Percentiles rank a stretch among this genome's conserved stretches.
Evolutionary conservation across 1,140 invertebrate genomes (phyloP).

Genomic region (Teleogryllus occipitalis): DNA sequence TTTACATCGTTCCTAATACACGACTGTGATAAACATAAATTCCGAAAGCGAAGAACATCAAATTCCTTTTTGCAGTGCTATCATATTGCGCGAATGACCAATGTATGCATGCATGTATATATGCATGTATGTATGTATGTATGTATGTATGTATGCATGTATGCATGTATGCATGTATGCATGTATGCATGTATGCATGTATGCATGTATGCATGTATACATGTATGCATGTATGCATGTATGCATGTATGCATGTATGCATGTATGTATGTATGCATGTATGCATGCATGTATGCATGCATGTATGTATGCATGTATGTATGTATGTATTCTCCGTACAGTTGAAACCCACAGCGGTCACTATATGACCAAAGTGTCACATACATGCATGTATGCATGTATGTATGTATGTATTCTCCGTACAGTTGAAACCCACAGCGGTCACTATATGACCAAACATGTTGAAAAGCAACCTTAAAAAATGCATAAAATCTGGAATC

Average conservation of each 20-base stretch:
- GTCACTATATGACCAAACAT: too few species aligned
- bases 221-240: slow-evolving; percentile 21
- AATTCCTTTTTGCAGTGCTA: too few species aligned
- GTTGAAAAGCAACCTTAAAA: too few species aligned
- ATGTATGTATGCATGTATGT: slow-evolving; percentile 17
- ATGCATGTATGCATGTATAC: slow-evolving; percentile 17
- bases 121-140: slow-evolving; percentile 19
- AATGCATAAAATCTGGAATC: too few species aligned
- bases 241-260: slow-evolving; percentile 18
- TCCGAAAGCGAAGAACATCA: too few species aligned
- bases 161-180: slow-evolving; percentile 20
- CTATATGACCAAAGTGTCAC: too few species aligned
- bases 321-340: too few species aligned
- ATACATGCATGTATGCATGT: slow-evolving; percentile 20
- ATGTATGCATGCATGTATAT: slow-evolving; percentile 15
- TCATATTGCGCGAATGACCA: too few species aligned
- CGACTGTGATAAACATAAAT: too few species aligned
- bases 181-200: slow-evolving; percentile 20
- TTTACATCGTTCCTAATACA: too few species aligned
- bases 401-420: slow-evolving; percentile 16
- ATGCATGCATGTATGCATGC: slow-evolving; percentile 15
- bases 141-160: slow-evolving; percentile 19
- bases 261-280: slow-evolving; percentile 16
- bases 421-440: too few species aligned
- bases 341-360: slow-evolving; percentile 11